Evolutionary conservation across 2,888 invertebrate genomes (phyloP).

Genomic region (Synergus gifuensis): DNA sequence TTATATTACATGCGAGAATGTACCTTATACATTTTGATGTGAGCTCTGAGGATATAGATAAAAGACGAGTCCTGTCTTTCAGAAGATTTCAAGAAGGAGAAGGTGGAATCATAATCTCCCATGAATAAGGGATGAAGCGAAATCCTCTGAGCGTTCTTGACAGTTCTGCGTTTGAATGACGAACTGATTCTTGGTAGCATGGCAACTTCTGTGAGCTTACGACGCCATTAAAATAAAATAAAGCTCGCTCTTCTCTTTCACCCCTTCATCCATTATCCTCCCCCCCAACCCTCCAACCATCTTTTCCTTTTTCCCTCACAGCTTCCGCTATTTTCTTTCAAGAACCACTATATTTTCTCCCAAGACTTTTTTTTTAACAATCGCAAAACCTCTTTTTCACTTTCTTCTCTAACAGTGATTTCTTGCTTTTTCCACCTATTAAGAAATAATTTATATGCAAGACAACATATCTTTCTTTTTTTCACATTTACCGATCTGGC

Average conservation of each 20-base stretch:
- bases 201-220: slow-evolving; percentile 63
- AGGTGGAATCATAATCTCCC: slow-evolving; percentile 54
- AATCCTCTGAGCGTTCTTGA: slow-evolving; percentile 61
- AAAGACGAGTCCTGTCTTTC: neutral
- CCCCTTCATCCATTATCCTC: slow-evolving; percentile 42
- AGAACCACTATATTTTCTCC: neutral
- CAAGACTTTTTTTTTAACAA: neutral
- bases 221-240: slow-evolving; percentile 73
- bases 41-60: neutral
- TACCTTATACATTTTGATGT: neutral
- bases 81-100: neutral
- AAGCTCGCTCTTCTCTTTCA: slow-evolving; percentile 58
- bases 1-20: neutral
- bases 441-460: too few species aligned
- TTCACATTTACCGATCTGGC: too few species aligned
- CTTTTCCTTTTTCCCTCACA: neutral
- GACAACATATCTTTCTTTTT: too few species aligned
- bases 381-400: neutral
- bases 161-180: slow-evolving; percentile 62
- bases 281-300: slow-evolving; percentile 40
- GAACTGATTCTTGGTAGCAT: slow-evolving; percentile 62
- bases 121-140: slow-evolving; percentile 72
- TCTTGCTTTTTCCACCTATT: too few species aligned
- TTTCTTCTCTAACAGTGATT: too few species aligned
- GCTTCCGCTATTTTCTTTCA: neutral